Evolutionary conservation across 1,140 invertebrate genomes (phyloP), one percentile per base, ranked within the genome.

Genomic region (Danaus plexippus): DNA sequence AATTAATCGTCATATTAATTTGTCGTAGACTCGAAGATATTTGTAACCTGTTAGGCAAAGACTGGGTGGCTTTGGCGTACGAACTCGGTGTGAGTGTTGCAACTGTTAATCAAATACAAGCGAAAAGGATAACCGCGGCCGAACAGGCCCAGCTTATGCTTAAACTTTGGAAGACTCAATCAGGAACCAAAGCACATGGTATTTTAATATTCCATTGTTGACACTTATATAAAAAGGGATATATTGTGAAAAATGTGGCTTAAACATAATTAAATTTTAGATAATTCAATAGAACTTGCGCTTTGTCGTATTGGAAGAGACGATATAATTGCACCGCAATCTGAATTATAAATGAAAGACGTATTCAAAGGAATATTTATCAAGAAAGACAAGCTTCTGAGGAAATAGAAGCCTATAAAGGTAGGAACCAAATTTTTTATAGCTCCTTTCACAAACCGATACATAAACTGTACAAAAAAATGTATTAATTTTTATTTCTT

Each of bases 61-160:
- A 98, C 85, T 99, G 97, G 97, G 92, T 96, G 46, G 91, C 92
- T 32, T 86, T 99, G 46, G 97, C 97, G 0, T 90, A 91, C 49
- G 93, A 95, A 74, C 86, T 98, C 42, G 95, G 95, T 56, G 91
- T 99, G 2, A 91, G 92, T 50, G 91, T 95, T n/a, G 92, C 93
- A 12, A 87, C 86, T 7, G 93, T 98, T 12, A 92, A 95, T 59
- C 91, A 94, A 53, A 97, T 98, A 48, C 94, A 96, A 77, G 91
- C 92, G 43, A 94, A 97, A 64, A 92, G 94, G 1, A 91, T 93
- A 62, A 96, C 95, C 68, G 91, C 94, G 9, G 92, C 94, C 1
- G 93, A 97, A 68, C 96, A 98, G 83, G 96, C 96, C 0, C 94
- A 97, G 63, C 93, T 96, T 3, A 98, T 98, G 96, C 90, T 99